Conservation (phyloP, 2,113 vertebrate species). For the Poecilia latipinna region DNA sequence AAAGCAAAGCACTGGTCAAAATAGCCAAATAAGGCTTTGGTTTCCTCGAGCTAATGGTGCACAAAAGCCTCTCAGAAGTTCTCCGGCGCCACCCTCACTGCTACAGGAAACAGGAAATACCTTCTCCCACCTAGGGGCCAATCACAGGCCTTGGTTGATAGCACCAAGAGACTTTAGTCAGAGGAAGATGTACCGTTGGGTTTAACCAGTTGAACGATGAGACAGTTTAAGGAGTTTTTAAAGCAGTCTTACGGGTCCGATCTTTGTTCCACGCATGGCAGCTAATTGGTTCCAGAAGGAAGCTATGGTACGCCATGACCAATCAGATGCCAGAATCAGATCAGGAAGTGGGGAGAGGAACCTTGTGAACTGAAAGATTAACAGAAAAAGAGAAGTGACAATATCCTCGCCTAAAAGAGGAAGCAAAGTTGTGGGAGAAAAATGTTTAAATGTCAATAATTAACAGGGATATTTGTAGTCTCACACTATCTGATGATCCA, state of each 20-base stretch:
- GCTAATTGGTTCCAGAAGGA: constrained; percentile 97
- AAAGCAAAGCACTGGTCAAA: constrained; percentile 42
- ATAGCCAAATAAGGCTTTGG: constrained; percentile 67
- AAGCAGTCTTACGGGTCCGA: constrained; percentile 88
- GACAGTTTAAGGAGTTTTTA: neutral
- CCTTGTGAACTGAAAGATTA: constrained; percentile 34
- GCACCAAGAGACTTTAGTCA: constrained; percentile 8
- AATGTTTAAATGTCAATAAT: neutral
- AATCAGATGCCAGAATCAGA: constrained; percentile 49
- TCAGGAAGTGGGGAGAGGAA: constrained; percentile 64
- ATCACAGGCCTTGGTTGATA: constrained; percentile 36
- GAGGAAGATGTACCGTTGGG: constrained; percentile 31
- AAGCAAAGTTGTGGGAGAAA: neutral
- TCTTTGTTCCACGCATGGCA: constrained; percentile 99
- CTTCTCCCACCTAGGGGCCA: constrained; percentile 73
- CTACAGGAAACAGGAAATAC: constrained; percentile 79
- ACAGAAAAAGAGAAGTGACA: constrained; percentile 55
- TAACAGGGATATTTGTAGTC: neutral
- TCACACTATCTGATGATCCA: neutral
- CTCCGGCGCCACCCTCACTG: constrained; percentile 7
- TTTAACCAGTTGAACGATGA: constrained; percentile 6
- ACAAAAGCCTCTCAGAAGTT: constrained; percentile 51
- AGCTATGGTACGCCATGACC: constrained; percentile 95
- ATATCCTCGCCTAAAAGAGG: constrained; percentile 3
- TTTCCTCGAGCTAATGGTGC: constrained; percentile 50